A percentile compares a stretch with the other conserved stretches of the same genome.
phyloP scores from a whole-genome alignment of 1,140 invertebrate species.

The Geopemphigus sp. region DNA sequence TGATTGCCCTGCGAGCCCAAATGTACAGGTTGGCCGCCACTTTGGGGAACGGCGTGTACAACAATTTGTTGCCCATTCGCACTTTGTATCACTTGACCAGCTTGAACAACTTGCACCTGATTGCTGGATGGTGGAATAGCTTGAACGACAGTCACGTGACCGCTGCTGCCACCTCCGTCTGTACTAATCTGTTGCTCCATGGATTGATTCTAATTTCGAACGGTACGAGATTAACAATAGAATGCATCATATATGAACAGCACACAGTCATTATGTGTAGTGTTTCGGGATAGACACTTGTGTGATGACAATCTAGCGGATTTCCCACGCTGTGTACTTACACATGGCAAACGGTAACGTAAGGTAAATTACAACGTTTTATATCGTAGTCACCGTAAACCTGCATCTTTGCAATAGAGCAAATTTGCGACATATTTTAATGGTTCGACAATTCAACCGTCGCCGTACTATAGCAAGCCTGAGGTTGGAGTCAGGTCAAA shows the following conservation, averaged over 20 bases:
- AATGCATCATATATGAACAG: no score
- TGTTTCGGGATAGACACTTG: no score
- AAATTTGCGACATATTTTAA: not conserved
- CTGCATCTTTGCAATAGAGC: no score
- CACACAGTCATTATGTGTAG: no score
- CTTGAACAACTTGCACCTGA: conserved; percentile 57
- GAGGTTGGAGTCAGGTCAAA: no score
- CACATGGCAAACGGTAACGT: no score
- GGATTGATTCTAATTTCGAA: not conserved
- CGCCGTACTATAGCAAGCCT: no score
- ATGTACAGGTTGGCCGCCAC: not conserved
- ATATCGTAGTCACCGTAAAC: no score
- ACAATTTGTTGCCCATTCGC: conserved; percentile 55
- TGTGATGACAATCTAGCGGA: no score
- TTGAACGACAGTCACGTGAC: conserved; percentile 56
- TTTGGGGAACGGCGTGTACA: conserved; percentile 54
- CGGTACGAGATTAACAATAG: not conserved
- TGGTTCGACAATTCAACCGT: not conserved
- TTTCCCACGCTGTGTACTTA: no score
- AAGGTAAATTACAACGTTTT: no score
- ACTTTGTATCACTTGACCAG: conserved; percentile 58
- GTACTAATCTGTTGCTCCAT: conserved; percentile 54
- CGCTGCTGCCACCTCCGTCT: conserved; percentile 51
- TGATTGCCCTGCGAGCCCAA: not conserved
- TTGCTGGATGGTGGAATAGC: conserved; percentile 54